Conservation (phyloP, 2,797 vertebrate species). For the Enteromius radiatus region DNA sequence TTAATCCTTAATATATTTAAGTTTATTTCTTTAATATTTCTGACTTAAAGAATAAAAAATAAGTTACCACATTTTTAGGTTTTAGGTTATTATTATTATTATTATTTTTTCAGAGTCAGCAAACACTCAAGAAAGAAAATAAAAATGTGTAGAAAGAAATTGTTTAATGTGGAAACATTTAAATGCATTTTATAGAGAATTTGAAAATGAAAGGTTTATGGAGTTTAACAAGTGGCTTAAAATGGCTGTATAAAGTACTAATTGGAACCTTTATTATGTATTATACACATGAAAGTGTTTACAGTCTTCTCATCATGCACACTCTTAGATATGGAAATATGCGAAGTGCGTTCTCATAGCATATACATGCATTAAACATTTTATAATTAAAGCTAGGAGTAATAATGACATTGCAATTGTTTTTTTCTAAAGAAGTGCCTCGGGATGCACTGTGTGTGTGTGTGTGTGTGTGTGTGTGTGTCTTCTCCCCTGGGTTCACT, state of each 20-base stretch:
- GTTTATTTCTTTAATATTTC: neutral
- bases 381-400: slow-evolving; percentile 7
- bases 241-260: neutral
- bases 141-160: slow-evolving; percentile 5
- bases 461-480: slow-evolving; percentile 32
- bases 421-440: slow-evolving; percentile 10
- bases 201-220: neutral
- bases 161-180: neutral
- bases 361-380: neutral
- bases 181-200: neutral
- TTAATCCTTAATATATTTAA: neutral
- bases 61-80: neutral
- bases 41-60: neutral
- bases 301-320: neutral
- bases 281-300: neutral
- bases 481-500: slow-evolving; percentile 40
- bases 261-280: slow-evolving; percentile 6
- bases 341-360: neutral
- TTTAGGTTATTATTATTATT: neutral
- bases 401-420: neutral
- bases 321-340: neutral
- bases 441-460: slow-evolving; percentile 11
- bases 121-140: neutral
- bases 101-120: neutral
- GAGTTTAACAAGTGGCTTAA: neutral